These are phyloP conservation scores for Machimus atricapillus DNA, from an alignment of 2,888 invertebrate genomes.

Conservation along the genomic window DNA sequence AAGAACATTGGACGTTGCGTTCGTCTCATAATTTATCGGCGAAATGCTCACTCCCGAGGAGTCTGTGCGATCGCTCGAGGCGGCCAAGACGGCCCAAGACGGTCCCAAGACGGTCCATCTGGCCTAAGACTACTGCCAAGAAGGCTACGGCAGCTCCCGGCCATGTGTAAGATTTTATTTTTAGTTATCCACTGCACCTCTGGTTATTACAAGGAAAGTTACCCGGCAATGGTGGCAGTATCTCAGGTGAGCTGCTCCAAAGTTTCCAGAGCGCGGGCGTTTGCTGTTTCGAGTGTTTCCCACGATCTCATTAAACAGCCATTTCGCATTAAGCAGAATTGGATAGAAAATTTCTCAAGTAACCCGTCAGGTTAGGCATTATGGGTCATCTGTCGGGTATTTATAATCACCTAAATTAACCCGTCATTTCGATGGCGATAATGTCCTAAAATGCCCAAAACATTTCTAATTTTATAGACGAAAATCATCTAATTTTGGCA, in stretches of 20 bases:
- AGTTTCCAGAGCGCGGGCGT: constrained; percentile 5
- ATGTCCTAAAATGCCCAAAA: neutral
- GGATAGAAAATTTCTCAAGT: neutral
- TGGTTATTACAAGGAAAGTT: neutral
- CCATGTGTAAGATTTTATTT: neutral
- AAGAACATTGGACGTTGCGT: neutral
- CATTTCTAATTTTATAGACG: neutral
- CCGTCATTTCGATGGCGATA: neutral
- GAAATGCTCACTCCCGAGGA: neutral
- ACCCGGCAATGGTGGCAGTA: neutral
- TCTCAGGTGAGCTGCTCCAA: neutral
- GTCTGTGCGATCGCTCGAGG: neutral
- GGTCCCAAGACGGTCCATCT: neutral
- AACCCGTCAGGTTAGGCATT: neutral
- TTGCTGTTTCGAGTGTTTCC: neutral
- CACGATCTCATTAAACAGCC: constrained; percentile 17
- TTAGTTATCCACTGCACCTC: neutral
- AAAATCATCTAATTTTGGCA: neutral
- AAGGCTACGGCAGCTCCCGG: neutral
- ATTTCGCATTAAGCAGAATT: neutral
- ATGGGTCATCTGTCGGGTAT: neutral
- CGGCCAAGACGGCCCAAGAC: neutral
- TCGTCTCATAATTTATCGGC: constrained; percentile 4
- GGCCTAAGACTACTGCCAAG: neutral
- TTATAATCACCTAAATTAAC: neutral